Evolutionary conservation across 2,888 invertebrate genomes (phyloP), one percentile per base, ranked within the genome.

Genomic region (Bimastos eiseni): DNA sequence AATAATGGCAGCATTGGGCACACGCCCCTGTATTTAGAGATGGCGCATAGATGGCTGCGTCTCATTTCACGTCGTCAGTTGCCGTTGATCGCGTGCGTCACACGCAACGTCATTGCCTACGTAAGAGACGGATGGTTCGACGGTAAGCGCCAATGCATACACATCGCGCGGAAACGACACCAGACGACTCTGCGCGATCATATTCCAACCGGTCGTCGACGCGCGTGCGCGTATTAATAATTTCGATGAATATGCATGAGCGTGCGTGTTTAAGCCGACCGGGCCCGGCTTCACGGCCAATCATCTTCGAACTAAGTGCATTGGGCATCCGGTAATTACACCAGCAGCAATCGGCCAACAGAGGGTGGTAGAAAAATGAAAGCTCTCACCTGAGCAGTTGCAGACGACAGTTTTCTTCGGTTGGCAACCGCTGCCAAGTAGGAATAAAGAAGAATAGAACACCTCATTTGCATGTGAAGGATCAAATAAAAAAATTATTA

Each of bases 161-260:
- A 70, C n/a, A 6, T 70, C 70, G 70, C 70, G n/a, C 70, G n/a
- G 70, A 3, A 70, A 70, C 30, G 11, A 70, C n/a, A 70, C 30
- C 70, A 70, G 70, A 70, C 70, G 70, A n/a, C 4, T 70, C 17
- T 15, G n/a, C n/a, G n/a, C 49, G 1, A 19, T 70, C 70, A 30
- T 70, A 70, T 70, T n/a, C 30, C 19, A 24, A 49, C 49, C 30
- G 70, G 30, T n/a, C 70, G 30, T 70, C n/a, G 30, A n/a, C n/a
- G 70, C 70, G 49, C 70, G 13, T 1, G 70, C 70, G 70, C 70
- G n/a, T 30, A 70, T 70, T 70, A 70, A 30, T 70, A 70, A 70
- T 70, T 70, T n/a, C 70, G n/a, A 70, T 70, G 70, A 70, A 70
- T 70, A 70, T 70, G 70, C 70, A 70, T 70, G n/a, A 70, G 70